Base-by-base conservation (phyloP, 1,140 invertebrate species). In the Gonioctena quinquepunctata region DNA sequence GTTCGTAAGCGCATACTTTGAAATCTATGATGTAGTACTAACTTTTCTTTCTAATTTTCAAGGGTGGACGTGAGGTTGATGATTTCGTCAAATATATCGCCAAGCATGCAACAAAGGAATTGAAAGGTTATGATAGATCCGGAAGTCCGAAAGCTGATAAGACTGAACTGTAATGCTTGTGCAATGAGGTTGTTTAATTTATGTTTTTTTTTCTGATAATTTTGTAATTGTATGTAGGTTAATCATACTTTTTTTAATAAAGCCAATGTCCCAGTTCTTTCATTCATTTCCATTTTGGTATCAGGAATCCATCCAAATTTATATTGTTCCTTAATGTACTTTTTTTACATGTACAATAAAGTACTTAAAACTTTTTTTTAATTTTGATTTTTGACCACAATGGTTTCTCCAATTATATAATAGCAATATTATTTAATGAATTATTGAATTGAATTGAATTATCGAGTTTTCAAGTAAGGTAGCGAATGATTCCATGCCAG, bases 61-160 rank as follows among this genome's bases (percentile, higher is more conserved):
- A 93, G 87, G 95, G 96, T 81, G 97, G 96, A 6, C 92, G 98
- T 69, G 94, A 97, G 76, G 83, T 98, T 0, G 91, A 98, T 63
- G 97, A 99, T 80, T 99, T 99, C 83, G 82, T 99, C 54, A 97
- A 97, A 80, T 99, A 96, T 84, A 93, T 99, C 78, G 92, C 97
- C 26, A 93, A 97, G 82, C 92, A 99, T 74, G 89, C 97, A 0
- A 95, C 95, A 25, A 87, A 91, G 64, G 94, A 95, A 79, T 89
- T 99, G 68, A 95, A 93, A 73, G 91, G 92, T 61, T 99, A 87
- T 82, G 94, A 95, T 84, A 90, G 95, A 69, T 92, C 90, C 78
- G 98, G 97, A 71, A 96, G 95, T 71, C 85, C 89, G 22, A 96
- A 95, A 83, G 67, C 82, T 56, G 78, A 77, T 27, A 94, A 92